Base-by-base conservation (phyloP, 2,888 invertebrate genomes). In the Agriopis marginaria region DNA sequence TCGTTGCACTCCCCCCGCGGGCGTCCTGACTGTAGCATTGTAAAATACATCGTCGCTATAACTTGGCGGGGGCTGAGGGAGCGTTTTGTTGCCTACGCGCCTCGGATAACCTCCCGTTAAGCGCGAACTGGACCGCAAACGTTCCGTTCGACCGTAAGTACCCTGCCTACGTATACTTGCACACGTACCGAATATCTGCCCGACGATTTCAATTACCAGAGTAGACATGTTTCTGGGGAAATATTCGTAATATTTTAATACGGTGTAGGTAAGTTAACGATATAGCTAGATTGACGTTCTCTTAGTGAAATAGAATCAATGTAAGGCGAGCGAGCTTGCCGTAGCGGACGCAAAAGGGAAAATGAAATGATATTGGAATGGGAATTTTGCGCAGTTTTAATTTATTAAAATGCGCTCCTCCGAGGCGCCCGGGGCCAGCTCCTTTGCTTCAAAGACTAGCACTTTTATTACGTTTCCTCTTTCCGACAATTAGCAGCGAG, bases 331-430 rank as follows among this genome's bases (percentile, higher is more conserved):
- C 82, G 82, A 74, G 83, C 77, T 77, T 80, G 79, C 77, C 77
- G 82, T 75, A 81, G 79, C 79, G 77, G 77, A 82, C 79, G 83
- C 78, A 84, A 88, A 88, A 87, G 84, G 82, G 81, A 86, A 90
- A 90, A 90, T 87, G 87, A 88, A 89, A 89, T 87, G 84, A 88
- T 91, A 92, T 92, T 88, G 90, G 83, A 91, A 91, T 85, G 87
- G 82, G 90, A 90, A 91, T 91, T 92, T 89, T 85, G 91, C 88
- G 82, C 91, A 90, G 90, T 92, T 93, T 92, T 93, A 92, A 93
- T 93, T 93, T 93, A 93, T 93, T 93, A 92, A 93, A 93, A 93
- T 92, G 90, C 85, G 86, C 88, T 87, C 82, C 84, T 86, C 68
- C 77, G 83, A 85, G 84, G 82, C 85, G 88, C 87, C 81, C 85